A percentile compares a stretch with the other conserved stretches of the same genome.
These are phyloP conservation scores for Trogon surrucura DNA, from an alignment of 2,113 vertebrate genomes.

Conservation along the genomic window DNA sequence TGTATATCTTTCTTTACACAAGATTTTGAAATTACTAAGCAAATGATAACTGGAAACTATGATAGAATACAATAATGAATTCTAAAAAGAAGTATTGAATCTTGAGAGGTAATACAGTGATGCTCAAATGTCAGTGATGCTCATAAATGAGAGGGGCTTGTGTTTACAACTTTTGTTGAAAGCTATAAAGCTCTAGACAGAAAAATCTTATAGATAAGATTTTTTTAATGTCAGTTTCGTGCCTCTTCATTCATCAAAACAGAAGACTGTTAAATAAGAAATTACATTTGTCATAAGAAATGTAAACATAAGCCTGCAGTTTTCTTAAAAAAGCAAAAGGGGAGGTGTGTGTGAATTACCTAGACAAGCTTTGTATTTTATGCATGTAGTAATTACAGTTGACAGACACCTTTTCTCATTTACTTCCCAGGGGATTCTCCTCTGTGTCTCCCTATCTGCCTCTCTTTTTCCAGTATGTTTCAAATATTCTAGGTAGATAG, in stretches of 20 bases:
- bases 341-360: neutral
- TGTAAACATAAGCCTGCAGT: neutral
- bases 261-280: neutral
- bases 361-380: neutral
- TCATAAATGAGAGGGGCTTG: neutral
- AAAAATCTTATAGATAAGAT: neutral
- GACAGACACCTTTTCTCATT: neutral
- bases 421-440: neutral
- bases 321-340: neutral
- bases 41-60: neutral
- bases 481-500: neutral
- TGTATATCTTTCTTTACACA: neutral
- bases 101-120: neutral
- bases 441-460: neutral
- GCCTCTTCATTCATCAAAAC: neutral
- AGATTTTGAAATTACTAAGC: neutral
- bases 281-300: neutral
- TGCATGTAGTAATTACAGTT: conserved; percentile 6
- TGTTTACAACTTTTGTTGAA: neutral
- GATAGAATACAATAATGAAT: neutral
- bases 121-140: neutral
- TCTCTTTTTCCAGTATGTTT: conserved; percentile 7
- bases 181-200: neutral
- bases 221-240: neutral
- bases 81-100: neutral